Percentiles rank a stretch among this genome's conserved stretches.
Conservation (phyloP, 2,113 vertebrate genomes). For the Centropus bengalensis region DNA sequence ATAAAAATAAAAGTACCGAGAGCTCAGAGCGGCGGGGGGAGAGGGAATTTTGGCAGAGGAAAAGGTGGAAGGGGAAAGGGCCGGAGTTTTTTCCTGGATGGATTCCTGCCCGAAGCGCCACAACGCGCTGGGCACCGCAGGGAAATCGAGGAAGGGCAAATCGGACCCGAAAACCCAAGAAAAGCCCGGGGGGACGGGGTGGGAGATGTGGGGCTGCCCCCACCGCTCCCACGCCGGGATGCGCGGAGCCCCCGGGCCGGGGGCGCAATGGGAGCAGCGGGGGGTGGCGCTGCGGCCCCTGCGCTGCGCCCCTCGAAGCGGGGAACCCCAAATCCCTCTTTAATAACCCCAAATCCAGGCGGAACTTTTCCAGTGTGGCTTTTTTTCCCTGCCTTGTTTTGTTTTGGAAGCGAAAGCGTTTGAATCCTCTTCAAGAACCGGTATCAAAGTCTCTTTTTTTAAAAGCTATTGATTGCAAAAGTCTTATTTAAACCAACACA, state of each 20-base stretch:
- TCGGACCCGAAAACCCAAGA: neutral
- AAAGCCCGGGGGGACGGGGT: no score
- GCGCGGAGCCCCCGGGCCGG: no score
- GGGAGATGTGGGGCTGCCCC: neutral
- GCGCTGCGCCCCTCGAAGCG: no score
- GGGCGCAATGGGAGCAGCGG: no score
- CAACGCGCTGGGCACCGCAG: neutral
- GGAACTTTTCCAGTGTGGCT: constrained; percentile 22
- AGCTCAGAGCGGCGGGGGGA: neutral
- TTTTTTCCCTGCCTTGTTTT: constrained; percentile 29
- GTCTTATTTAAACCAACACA: constrained; percentile 77
- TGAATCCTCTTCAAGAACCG: constrained; percentile 60
- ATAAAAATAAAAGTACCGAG: neutral
- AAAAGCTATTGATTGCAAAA: constrained; percentile 68
- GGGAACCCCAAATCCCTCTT: neutral
- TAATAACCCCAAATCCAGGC: neutral
- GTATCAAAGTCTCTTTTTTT: constrained; percentile 68
- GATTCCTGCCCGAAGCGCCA: neutral
- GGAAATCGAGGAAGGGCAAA: neutral
- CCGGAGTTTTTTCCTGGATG: neutral
- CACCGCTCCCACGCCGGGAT: neutral
- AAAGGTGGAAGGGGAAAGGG: neutral
- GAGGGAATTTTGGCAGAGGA: neutral
- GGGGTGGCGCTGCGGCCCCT: no score
- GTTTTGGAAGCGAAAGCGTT: constrained; percentile 53